Base-by-base conservation (phyloP, 2,888 invertebrate species). In the Drosophila tripunctata region DNA sequence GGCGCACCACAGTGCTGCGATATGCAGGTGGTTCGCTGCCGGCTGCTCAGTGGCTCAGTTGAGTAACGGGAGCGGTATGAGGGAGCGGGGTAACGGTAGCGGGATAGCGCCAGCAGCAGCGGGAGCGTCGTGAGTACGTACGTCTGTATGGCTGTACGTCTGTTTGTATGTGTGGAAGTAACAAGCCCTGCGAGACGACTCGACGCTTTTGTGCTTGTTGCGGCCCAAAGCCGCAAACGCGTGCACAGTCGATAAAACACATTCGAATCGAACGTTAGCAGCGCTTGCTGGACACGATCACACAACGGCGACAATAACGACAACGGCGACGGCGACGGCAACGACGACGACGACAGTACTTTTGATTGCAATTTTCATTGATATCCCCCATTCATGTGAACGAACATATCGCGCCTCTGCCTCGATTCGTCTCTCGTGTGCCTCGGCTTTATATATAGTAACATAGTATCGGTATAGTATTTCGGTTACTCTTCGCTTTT, bases 191-290 rank as follows among this genome's bases (percentile, higher is more conserved):
- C 61, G 50, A 43, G 14, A 27, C 50, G 72, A 65, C 43, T 55
- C 67, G 64, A 64, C 56, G 71, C 69, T 68, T 54, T 21, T 40
- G 36, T 47, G 74, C 65, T 65, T 50, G 56, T 12, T 64, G 70
- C 48, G 74, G 66, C 70, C 61, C 69, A 76, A 70, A 73, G 65
- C 57, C 51, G 67, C 65, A 52, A 67, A 60, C 81, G 77, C 78
- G 70, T 74, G 69, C 87, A 71, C 88, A 87, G 86, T 87, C 83
- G 76, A 87, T 83, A 87, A 87, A 87, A 64, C 69, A 82, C 86
- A 87, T 78, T 88, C 86, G 87, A 67, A 80, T 75, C 83, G 86
- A 82, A 85, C 87, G 84, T 79, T 71, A 74, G 88, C 78, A 72
- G 62, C 68, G 65, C 47, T 41, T 65, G 77, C 62, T 60, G 73